phyloP scores from a whole-genome alignment of 2,888 invertebrate genomes.

The Orthosia gracilis region DNA sequence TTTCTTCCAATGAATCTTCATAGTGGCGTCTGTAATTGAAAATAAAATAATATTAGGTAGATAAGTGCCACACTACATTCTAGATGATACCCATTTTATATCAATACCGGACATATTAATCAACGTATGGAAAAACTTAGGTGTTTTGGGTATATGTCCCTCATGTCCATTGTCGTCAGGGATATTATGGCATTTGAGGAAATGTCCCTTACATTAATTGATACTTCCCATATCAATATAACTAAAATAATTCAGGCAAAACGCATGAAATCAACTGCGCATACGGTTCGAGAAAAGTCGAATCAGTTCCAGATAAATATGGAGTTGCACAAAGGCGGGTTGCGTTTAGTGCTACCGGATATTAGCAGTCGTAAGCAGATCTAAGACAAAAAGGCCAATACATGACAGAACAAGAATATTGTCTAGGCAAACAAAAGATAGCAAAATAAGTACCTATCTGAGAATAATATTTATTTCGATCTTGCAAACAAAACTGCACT shows the following conservation, averaged over 20 bases:
- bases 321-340: background rate
- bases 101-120: background rate
- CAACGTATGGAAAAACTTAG: background rate
- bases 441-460: no score
- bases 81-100: background rate
- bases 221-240: background rate
- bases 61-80: background rate
- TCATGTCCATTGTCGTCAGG: background rate
- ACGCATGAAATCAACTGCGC: background rate
- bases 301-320: background rate
- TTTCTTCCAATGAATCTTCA: slow-evolving; percentile 78
- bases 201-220: background rate
- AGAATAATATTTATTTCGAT: background rate
- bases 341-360: slow-evolving; percentile 17
- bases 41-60: background rate
- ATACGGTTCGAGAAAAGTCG: background rate
- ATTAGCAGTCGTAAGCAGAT: slow-evolving; percentile 28
- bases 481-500: background rate
- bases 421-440: no score
- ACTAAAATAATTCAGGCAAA: background rate
- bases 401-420: background rate
- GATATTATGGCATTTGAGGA: background rate
- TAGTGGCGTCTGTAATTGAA: slow-evolving; percentile 77
- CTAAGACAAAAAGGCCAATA: background rate
- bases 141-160: background rate